phyloP scores from a whole-genome alignment of 2,888 invertebrate species.

The Sesia apiformis region DNA sequence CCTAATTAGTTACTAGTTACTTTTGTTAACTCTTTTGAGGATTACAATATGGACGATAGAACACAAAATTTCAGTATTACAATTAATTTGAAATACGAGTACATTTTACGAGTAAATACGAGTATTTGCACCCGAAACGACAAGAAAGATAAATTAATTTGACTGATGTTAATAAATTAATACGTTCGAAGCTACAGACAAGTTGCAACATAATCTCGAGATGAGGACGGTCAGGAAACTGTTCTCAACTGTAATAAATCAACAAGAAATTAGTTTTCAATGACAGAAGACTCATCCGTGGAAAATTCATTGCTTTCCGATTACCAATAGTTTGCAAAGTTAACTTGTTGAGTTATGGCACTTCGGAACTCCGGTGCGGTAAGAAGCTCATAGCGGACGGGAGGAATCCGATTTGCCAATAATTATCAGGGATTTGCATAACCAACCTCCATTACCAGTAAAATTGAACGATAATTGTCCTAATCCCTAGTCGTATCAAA shows the following conservation, averaged over 20 bases:
- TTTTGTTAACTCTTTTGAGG: no score
- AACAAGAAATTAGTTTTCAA: constrained; percentile 44
- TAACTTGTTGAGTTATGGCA: constrained; percentile 43
- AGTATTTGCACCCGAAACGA: no score
- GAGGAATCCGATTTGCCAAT: background rate
- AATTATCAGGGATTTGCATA: background rate
- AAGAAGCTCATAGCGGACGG: background rate
- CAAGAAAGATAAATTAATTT: background rate
- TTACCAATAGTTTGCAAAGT: constrained; percentile 42
- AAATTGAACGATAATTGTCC: no score
- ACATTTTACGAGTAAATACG: no score
- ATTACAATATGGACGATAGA: no score
- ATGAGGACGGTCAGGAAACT: constrained; percentile 18
- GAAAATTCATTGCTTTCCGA: constrained; percentile 48
- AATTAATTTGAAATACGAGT: no score
- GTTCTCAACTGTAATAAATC: constrained; percentile 30
- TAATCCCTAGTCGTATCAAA: no score
- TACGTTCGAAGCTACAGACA: background rate
- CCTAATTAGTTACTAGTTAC: no score
- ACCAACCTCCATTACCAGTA: no score
- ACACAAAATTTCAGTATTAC: no score
- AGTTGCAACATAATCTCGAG: background rate
- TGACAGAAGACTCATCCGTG: constrained; percentile 44
- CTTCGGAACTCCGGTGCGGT: constrained; percentile 20
- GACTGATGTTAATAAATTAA: background rate